phyloP scores from a whole-genome alignment of 92 coral and sea anemone species.

The Bergia puertoricense region DNA sequence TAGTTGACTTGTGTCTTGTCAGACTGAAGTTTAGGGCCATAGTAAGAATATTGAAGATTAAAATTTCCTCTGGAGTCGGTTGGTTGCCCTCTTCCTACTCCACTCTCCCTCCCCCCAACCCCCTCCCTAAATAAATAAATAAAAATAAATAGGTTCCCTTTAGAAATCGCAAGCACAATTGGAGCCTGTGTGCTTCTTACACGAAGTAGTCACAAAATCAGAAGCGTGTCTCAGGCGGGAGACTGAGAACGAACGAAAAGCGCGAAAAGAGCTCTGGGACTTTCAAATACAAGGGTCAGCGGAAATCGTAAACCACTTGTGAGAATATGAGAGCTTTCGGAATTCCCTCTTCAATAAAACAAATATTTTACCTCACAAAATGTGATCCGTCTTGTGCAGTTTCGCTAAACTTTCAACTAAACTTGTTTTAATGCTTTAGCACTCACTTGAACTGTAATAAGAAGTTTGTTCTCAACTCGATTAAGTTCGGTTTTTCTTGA shows the following conservation, averaged over 20 bases:
- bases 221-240: too few relatives aligned
- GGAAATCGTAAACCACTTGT: conserved; percentile 20
- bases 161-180: too few relatives aligned
- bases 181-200: too few relatives aligned
- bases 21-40: too few relatives aligned
- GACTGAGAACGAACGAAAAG: background rate
- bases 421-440: background rate
- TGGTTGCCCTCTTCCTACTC: too few relatives aligned
- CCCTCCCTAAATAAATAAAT: too few relatives aligned
- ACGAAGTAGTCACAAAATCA: too few relatives aligned
- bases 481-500: background rate
- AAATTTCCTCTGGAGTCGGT: too few relatives aligned
- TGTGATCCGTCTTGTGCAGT: background rate
- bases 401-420: background rate
- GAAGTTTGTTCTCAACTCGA: background rate
- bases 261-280: conserved; percentile 39
- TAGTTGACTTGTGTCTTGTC: too few relatives aligned
- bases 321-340: conserved; percentile 16
- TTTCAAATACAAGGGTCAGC: background rate
- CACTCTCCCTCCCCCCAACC: too few relatives aligned
- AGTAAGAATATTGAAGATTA: too few relatives aligned
- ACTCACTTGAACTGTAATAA: background rate
- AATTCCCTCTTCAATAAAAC: background rate
- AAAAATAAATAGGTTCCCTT: too few relatives aligned
- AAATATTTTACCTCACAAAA: background rate